A percentile compares a stretch with the other conserved stretches of the same genome.
Conservation (phyloP, 2,113 vertebrate species). For the Spea multiplicata region DNA sequence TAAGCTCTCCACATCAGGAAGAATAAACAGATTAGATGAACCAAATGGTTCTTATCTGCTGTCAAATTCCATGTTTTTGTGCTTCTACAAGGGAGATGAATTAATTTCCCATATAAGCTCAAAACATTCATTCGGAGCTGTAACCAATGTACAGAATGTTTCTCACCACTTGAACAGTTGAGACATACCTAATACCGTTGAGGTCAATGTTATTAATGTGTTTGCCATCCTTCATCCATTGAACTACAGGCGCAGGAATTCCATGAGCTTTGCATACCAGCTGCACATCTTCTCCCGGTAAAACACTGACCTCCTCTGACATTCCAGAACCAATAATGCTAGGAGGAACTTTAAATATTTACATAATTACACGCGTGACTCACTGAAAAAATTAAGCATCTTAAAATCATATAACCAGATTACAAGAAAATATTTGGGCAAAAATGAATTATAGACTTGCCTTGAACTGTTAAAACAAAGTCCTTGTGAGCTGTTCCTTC, state of each 20-base stretch:
- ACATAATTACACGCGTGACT: constrained; percentile 1
- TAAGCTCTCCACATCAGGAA: too few relatives aligned
- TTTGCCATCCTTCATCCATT: constrained; percentile 90
- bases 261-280: constrained; percentile 79
- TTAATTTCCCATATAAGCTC: too few relatives aligned
- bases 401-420: background rate
- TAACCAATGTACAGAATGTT: too few relatives aligned
- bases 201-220: constrained; percentile 55
- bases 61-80: too few relatives aligned
- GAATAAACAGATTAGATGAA: too few relatives aligned
- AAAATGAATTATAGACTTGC: constrained; percentile 58
- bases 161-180: background rate
- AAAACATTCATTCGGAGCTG: too few relatives aligned
- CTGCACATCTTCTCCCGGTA: constrained; percentile 79
- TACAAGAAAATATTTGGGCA: background rate
- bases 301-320: constrained; percentile 77
- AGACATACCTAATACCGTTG: constrained; percentile 70
- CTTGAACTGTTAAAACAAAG: constrained; percentile 84
- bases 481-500: constrained; percentile 85
- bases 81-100: too few relatives aligned
- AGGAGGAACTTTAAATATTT: constrained; percentile 78
- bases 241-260: constrained; percentile 73
- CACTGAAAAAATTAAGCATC: background rate
- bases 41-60: too few relatives aligned
- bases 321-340: constrained; percentile 82